A percentile compares a stretch with the other conserved stretches of the same genome.
Evolutionary conservation across 2,797 vertebrate species (phyloP).

Genomic region (Acipenser ruthenus): DNA sequence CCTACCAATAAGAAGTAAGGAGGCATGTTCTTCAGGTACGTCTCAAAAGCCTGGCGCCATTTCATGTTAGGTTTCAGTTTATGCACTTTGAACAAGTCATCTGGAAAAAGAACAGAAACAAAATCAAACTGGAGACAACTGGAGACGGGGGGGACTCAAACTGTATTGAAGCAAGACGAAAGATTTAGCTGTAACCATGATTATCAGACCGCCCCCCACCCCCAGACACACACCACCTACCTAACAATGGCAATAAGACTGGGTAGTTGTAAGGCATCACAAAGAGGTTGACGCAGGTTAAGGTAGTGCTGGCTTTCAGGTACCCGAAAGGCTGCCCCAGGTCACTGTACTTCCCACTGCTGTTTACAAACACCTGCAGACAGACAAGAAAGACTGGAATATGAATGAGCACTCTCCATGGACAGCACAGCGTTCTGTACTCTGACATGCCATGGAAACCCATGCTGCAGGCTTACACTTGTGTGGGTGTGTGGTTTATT

Average conservation of each 20-base stretch:
- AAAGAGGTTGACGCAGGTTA: constrained; percentile 96
- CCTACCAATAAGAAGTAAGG: constrained; percentile 94
- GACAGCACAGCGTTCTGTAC: background rate
- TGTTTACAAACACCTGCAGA: constrained; percentile 86
- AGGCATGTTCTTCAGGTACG: constrained; percentile 96
- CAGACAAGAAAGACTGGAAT: constrained; percentile 16
- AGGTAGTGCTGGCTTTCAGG: constrained; percentile 94
- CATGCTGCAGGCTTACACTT: background rate
- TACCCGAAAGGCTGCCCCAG: constrained; percentile 89
- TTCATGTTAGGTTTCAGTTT: constrained; percentile 96
- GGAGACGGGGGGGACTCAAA: background rate
- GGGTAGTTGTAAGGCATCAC: constrained; percentile 99
- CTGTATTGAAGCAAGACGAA: background rate
- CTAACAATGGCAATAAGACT: constrained; percentile 86
- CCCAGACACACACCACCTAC: constrained; percentile 44
- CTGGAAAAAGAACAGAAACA: constrained; percentile 52
- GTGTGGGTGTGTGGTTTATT: constrained; percentile 1
- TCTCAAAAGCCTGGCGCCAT: constrained; percentile 94
- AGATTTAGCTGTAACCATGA: background rate
- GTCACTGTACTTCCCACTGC: constrained; percentile 87
- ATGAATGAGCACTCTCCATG: background rate
- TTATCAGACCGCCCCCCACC: background rate
- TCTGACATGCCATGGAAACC: constrained; percentile 16
- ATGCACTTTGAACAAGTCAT: constrained; percentile 98
- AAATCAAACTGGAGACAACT: too few relatives aligned